Conservation (phyloP, 2,797 vertebrate species). For the Chelmon rostratus region DNA sequence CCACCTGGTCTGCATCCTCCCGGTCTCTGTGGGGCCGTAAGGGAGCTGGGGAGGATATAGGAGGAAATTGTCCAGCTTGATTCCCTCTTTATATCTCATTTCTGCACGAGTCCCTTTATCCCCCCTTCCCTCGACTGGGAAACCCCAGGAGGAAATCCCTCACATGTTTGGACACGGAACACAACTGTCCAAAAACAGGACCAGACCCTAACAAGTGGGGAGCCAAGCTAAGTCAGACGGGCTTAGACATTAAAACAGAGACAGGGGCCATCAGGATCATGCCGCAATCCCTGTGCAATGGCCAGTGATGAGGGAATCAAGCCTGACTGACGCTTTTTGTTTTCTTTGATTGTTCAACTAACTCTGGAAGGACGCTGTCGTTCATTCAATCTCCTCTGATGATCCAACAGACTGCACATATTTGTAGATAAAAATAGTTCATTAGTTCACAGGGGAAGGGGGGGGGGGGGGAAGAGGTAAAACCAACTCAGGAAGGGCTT, state of each 20-base stretch:
- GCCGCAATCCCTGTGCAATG: constrained; percentile 74
- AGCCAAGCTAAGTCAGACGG: constrained; percentile 79
- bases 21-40: constrained; percentile 62
- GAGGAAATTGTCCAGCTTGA: constrained; percentile 83
- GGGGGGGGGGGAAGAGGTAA: constrained; percentile 62
- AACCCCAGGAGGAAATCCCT: constrained; percentile 81
- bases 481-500: constrained; percentile 77
- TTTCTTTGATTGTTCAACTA: constrained; percentile 77
- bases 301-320: constrained; percentile 77
- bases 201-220: constrained; percentile 75
- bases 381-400: constrained; percentile 59
- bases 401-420: constrained; percentile 61
- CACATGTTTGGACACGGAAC: constrained; percentile 78
- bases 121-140: constrained; percentile 61
- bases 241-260: constrained; percentile 81
- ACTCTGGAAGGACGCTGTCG: constrained; percentile 67
- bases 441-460: constrained; percentile 66
- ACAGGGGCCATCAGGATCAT: constrained; percentile 79
- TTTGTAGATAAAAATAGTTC: constrained; percentile 80
- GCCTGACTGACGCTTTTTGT: constrained; percentile 63
- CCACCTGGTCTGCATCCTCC: constrained; percentile 50
- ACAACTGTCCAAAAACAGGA: constrained; percentile 79
- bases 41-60: constrained; percentile 61
- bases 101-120: constrained; percentile 80
- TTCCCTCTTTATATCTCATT: constrained; percentile 82